These are phyloP conservation scores for Macropus fuliginosus DNA, from an alignment of 2,797 vertebrate genomes.

Conservation along the genomic window DNA sequence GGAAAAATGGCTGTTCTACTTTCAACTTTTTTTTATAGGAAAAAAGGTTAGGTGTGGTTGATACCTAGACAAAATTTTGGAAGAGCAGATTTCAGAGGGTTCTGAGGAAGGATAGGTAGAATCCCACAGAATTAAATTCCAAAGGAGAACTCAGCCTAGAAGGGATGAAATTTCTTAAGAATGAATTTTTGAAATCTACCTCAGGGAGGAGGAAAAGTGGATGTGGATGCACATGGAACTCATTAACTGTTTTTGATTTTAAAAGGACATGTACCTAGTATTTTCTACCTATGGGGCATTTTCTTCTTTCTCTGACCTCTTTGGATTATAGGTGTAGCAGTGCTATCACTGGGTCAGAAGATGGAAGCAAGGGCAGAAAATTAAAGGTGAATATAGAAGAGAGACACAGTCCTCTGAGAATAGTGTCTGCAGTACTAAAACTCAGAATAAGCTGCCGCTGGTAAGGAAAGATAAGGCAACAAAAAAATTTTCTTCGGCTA, in stretches of 20 bases:
- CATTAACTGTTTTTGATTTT: not conserved
- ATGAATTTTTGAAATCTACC: not conserved
- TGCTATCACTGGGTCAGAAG: not conserved
- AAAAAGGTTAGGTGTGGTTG: not conserved
- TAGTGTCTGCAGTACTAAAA: not conserved
- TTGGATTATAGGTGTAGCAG: not conserved
- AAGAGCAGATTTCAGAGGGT: not conserved
- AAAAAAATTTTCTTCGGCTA: not conserved
- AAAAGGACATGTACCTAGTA: not conserved
- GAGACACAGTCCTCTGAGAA: not conserved
- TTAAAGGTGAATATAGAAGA: not conserved
- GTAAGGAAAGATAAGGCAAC: not conserved
- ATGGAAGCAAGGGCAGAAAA: not conserved
- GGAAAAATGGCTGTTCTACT: not conserved
- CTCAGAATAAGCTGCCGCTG: not conserved
- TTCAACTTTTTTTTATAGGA: not conserved
- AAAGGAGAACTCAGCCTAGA: not conserved
- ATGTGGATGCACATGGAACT: slow-evolving; percentile 4
- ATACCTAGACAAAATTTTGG: not conserved
- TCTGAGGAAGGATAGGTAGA: not conserved
- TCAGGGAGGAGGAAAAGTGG: not conserved
- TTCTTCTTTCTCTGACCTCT: not conserved
- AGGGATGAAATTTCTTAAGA: not conserved
- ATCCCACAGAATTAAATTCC: not conserved
- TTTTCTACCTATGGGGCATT: not conserved